Evolutionary conservation across 2,113 vertebrate genomes (phyloP).

Genomic region (Osmerus mordax): DNA sequence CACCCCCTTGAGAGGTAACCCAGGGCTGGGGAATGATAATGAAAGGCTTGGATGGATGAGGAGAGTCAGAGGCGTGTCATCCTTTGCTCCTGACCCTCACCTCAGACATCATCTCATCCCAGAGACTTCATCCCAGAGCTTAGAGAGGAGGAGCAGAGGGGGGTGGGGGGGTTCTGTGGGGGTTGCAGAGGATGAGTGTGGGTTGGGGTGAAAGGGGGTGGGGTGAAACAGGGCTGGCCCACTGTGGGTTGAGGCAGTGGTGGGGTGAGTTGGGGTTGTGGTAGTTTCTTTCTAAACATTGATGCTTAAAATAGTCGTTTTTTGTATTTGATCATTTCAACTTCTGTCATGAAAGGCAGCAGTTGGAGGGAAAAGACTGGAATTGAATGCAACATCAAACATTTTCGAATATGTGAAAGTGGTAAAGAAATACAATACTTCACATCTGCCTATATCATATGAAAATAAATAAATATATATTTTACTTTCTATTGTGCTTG

Average conservation of each 20-base stretch:
- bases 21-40: constrained; percentile 43
- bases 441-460: no score
- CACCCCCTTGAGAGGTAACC: not conserved
- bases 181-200: constrained; percentile 12
- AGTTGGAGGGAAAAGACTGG: constrained; percentile 39
- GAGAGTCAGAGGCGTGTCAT: constrained; percentile 66
- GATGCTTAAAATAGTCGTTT: constrained; percentile 49
- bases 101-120: constrained; percentile 53
- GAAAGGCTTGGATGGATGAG: constrained; percentile 64
- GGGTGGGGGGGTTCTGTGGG: constrained; percentile 9
- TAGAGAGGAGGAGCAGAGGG: constrained; percentile 1
- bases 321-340: constrained; percentile 27
- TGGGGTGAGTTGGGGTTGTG: constrained; percentile 51
- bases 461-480: no score
- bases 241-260: constrained; percentile 22
- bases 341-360: constrained; percentile 27
- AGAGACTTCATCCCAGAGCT: constrained; percentile 32
- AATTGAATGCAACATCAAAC: constrained; percentile 18
- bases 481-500: no score
- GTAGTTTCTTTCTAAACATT: constrained; percentile 49
- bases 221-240: not conserved
- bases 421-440: no score
- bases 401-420: no score
- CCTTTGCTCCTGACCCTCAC: constrained; percentile 56
- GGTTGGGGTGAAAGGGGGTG: not conserved